phyloP scores from a whole-genome alignment of 2,113 vertebrate genomes.

The Hippocampus abdominalis region DNA sequence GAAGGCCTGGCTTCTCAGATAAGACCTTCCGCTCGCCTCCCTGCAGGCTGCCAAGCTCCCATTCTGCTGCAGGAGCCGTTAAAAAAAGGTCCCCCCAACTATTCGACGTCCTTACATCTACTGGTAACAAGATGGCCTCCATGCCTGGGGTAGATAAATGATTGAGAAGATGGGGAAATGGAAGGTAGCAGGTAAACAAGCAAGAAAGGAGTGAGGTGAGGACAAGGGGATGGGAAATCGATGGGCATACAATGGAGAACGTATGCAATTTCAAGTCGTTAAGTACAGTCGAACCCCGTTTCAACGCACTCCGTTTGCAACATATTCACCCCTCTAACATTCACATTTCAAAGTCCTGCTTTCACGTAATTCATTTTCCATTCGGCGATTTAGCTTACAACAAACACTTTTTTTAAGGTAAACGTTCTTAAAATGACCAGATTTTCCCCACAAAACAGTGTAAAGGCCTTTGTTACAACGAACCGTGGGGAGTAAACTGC shows the following conservation, averaged over 20 bases:
- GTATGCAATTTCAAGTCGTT: slow-evolving; percentile 10
- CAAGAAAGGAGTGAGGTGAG: neutral
- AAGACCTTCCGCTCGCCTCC: slow-evolving; percentile 64
- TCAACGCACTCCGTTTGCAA: too few relatives aligned
- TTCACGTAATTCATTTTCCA: too few relatives aligned
- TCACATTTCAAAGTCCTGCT: too few relatives aligned
- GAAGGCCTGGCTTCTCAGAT: slow-evolving; percentile 66
- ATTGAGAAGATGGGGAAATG: slow-evolving; percentile 21
- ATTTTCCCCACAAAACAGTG: too few relatives aligned
- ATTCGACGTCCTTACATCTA: slow-evolving; percentile 52
- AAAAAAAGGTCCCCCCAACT: slow-evolving; percentile 48
- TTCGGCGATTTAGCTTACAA: too few relatives aligned
- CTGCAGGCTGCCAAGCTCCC: slow-evolving; percentile 39
- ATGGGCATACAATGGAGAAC: slow-evolving; percentile 17
- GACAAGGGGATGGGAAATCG: neutral
- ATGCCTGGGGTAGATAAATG: slow-evolving; percentile 45
- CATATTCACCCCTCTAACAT: too few relatives aligned
- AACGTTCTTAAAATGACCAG: too few relatives aligned
- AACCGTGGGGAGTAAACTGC: too few relatives aligned
- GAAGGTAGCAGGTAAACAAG: slow-evolving; percentile 26
- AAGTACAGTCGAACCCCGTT: neutral
- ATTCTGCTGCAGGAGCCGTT: slow-evolving; percentile 46
- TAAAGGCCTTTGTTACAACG: too few relatives aligned
- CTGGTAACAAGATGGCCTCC: slow-evolving; percentile 49
- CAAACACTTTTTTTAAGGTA: too few relatives aligned